Evolutionary conservation across 2,797 vertebrate genomes (phyloP).

Genomic region (Channa striata): DNA sequence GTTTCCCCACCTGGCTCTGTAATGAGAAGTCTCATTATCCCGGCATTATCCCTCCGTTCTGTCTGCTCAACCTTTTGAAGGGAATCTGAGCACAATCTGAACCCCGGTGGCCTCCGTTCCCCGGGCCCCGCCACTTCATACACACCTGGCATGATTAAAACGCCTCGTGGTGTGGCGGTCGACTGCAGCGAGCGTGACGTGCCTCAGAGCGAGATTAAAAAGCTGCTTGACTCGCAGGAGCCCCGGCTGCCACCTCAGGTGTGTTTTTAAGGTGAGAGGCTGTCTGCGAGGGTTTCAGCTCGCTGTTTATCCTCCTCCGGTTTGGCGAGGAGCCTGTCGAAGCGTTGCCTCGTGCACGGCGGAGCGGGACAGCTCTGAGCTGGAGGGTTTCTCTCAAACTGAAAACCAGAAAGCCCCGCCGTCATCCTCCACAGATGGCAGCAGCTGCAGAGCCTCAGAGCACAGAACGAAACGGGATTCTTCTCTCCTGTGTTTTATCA

Average conservation of each 20-base stretch:
- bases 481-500: slow-evolving; percentile 1
- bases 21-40: slow-evolving; percentile 79
- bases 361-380: slow-evolving; percentile 41
- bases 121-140: slow-evolving; percentile 41
- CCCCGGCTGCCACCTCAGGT: slow-evolving; percentile 62
- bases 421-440: slow-evolving; percentile 41
- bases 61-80: slow-evolving; percentile 65
- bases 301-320: slow-evolving; percentile 57
- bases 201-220: slow-evolving; percentile 66
- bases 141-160: slow-evolving; percentile 69
- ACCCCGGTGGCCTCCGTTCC: slow-evolving; percentile 19
- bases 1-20: slow-evolving; percentile 50
- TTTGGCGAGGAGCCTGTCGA: slow-evolving; percentile 53
- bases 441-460: slow-evolving; percentile 41
- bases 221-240: slow-evolving; percentile 58
- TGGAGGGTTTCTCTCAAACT: slow-evolving; percentile 41
- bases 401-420: slow-evolving; percentile 24
- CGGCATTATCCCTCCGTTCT: slow-evolving; percentile 47
- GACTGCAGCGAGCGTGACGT: slow-evolving; percentile 36
- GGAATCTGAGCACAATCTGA: slow-evolving; percentile 43
- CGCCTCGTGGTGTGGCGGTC: slow-evolving; percentile 24
- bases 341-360: slow-evolving; percentile 35
- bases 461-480: slow-evolving; percentile 9
- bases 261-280: slow-evolving; percentile 65
- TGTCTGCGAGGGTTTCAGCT: slow-evolving; percentile 51